Evolutionary conservation across 2,888 invertebrate genomes (phyloP), one percentile per base, ranked within the genome.

Genomic region (Andricus curvator): DNA sequence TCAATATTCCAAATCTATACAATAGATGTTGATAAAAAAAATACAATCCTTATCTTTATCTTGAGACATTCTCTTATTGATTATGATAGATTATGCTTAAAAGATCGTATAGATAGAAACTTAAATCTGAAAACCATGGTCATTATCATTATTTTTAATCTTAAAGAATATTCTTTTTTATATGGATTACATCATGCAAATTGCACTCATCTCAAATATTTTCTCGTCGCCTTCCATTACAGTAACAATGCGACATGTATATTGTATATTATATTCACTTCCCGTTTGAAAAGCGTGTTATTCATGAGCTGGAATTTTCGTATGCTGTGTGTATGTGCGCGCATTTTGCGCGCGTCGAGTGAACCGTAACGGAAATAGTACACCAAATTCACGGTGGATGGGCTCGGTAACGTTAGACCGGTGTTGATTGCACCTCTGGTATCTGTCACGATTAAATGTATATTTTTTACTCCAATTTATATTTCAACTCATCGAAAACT

Each of bases 321-420:
- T 70, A 44, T 70, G 51, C 25, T 51, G 51, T 70, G 51, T 70
- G 44, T 44, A 17, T 51, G 51, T 70, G 4, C 44, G 13, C 22
- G 22, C 22, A 62, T 62, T 48, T 70, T 70, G 51, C 70, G 29
- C 11, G 51, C 9, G 70, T 29, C 70, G 51, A 70, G 70, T 74
- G 70, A 74, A 74, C 51, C 70, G 51, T 74, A 74, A 33, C 70
- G 70, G 70, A 74, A 74, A 74, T 56, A 74, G 29, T 74, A 74
- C 70, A 74, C 70, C 51, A 51, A 74, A 74, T 74, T 74, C 70
- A 74, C 70, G 70, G 29, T 74, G 70, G 70, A 74, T 74, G 51
- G 51, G 9, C 56, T 74, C 70, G n/a, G 70, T 74, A 74, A 74
- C 70, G 20, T 74, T 56, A 74, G 56, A 48, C 51, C 29, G 70